A percentile compares a stretch with the other conserved stretches of the same genome.
phyloP scores from a whole-genome alignment of 2,888 invertebrate species.

The Aelia acuminata region DNA sequence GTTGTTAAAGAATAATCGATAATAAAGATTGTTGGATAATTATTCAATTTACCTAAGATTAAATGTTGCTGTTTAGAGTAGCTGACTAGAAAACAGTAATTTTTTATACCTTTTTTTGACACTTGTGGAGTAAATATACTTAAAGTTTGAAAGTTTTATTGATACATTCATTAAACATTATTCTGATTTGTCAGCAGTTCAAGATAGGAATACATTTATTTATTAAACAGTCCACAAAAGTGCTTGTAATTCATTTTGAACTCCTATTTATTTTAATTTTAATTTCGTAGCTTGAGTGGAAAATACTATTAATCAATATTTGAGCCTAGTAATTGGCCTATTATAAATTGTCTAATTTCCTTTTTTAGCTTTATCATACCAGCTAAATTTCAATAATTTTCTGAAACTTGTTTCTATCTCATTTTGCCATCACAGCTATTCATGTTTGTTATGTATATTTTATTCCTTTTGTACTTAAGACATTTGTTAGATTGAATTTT shows the following conservation, averaged over 20 bases:
- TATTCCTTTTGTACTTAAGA: constrained; percentile 44
- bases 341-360: neutral
- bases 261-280: neutral
- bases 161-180: neutral
- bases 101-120: neutral
- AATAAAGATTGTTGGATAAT: neutral
- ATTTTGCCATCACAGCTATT: neutral
- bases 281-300: neutral
- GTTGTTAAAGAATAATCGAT: neutral
- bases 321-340: constrained; percentile 30
- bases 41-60: neutral
- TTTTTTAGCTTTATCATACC: neutral
- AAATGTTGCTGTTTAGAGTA: neutral
- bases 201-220: neutral
- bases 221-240: neutral
- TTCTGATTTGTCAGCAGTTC: neutral
- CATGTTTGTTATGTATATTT: constrained; percentile 5
- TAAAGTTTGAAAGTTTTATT: neutral
- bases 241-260: neutral
- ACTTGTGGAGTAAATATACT: neutral
- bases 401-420: constrained; percentile 3
- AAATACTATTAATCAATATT: neutral
- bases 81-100: neutral
- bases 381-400: neutral
- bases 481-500: neutral